phyloP scores from a whole-genome alignment of 1,140 invertebrate species.

The Cotesia typhae region DNA sequence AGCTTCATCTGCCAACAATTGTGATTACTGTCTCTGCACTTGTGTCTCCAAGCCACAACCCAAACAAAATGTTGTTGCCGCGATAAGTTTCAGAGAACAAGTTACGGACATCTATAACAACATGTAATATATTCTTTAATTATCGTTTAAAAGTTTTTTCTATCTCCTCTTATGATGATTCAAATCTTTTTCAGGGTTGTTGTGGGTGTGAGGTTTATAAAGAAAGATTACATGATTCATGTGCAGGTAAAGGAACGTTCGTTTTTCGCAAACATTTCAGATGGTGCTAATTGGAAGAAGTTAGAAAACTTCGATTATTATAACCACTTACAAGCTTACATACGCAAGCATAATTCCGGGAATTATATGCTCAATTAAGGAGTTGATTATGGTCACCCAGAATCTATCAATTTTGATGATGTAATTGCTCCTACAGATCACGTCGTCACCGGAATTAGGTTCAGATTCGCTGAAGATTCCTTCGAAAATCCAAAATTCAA shows the following conservation, averaged over 20 bases:
- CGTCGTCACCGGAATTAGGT: neutral
- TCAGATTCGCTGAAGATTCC: neutral
- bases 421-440: neutral
- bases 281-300: neutral
- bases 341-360: neutral
- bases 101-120: neutral
- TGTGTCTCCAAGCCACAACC: neutral
- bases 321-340: neutral
- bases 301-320: neutral
- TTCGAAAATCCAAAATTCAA: neutral
- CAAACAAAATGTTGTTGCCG: neutral
- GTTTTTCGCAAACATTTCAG: neutral
- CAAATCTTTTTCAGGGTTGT: neutral
- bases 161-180: too few species aligned
- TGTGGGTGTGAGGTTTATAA: neutral
- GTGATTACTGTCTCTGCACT: neutral
- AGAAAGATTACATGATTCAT: neutral
- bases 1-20: neutral
- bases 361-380: neutral
- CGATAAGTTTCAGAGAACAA: neutral
- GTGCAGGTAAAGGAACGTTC: neutral
- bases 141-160: neutral
- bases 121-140: neutral
- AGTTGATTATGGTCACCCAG: neutral
- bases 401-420: neutral